These are phyloP conservation scores for Caenorhabditis sulstoni DNA, from an alignment of 2,888 invertebrate genomes.

Conservation along the genomic window DNA sequence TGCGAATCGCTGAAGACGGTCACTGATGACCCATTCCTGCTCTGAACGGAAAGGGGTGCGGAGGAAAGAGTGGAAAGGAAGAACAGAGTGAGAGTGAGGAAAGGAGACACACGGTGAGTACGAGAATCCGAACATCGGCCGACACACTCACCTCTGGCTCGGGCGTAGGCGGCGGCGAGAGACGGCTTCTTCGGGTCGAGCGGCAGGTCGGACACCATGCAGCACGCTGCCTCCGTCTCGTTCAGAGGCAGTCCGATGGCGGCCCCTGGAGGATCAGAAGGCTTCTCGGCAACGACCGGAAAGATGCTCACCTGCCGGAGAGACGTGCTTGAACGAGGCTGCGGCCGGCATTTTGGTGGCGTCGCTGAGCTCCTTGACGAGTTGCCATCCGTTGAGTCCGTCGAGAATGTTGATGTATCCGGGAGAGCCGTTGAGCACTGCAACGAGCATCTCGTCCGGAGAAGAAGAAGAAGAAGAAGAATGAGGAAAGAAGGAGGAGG, in stretches of 20 bases:
- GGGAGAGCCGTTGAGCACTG: constrained; percentile 93
- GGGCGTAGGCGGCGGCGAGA: constrained; percentile 92
- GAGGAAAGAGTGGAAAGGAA: constrained; percentile 18
- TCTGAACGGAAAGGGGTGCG: constrained; percentile 38
- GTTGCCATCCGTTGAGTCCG: constrained; percentile 96
- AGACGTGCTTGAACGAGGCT: constrained; percentile 97
- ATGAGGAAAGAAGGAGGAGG: not conserved
- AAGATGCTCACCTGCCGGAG: constrained; percentile 87
- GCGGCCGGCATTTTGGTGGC: constrained; percentile 89
- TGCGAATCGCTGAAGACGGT: constrained; percentile 57
- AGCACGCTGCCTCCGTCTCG: constrained; percentile 88
- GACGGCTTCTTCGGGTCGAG: constrained; percentile 82
- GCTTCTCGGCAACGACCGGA: not conserved
- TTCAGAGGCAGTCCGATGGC: constrained; percentile 91
- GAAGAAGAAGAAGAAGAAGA: not conserved
- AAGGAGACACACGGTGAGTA: constrained; percentile 21
- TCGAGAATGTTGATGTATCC: constrained; percentile 98
- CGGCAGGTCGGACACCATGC: constrained; percentile 92
- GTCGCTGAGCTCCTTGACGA: constrained; percentile 90
- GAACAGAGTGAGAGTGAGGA: constrained; percentile 31
- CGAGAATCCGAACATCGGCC: not conserved
- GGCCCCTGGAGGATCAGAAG: constrained; percentile 84
- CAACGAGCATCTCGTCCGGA: constrained; percentile 50
- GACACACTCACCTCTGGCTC: constrained; percentile 89
- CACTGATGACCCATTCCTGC: constrained; percentile 61